These are phyloP conservation scores for Tanytarsus gracilentus DNA, from an alignment of 2,888 invertebrate species.

Conservation along the genomic window DNA sequence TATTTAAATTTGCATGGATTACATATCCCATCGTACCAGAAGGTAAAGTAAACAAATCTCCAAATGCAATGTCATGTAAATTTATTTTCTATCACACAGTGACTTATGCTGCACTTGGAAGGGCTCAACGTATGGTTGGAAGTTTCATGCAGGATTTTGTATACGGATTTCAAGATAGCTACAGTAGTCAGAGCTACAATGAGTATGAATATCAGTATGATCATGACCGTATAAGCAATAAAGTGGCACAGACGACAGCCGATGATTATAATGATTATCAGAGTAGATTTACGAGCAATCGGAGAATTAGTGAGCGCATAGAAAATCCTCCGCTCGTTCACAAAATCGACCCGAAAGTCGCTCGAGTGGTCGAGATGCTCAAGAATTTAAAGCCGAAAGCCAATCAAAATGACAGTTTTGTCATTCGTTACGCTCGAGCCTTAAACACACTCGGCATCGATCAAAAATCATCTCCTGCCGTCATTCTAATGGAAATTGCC, in stretches of 20 bases:
- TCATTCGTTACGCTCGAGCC: neutral
- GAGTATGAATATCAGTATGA: too few relatives aligned
- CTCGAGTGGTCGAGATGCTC: too few relatives aligned
- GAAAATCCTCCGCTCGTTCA: too few relatives aligned
- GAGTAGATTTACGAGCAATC: neutral
- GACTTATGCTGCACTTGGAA: neutral
- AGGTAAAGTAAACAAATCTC: too few relatives aligned
- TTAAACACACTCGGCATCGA: too few relatives aligned
- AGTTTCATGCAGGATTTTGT: neutral
- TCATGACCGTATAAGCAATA: neutral
- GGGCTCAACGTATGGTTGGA: neutral
- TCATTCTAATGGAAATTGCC: too few relatives aligned
- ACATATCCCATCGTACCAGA: constrained; percentile 11
- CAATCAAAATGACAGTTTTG: constrained; percentile 2
- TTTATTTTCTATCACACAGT: too few relatives aligned
- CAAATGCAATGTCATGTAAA: too few relatives aligned
- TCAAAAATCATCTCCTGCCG: too few relatives aligned
- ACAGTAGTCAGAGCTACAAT: neutral
- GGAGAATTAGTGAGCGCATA: too few relatives aligned
- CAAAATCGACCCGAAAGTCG: too few relatives aligned
- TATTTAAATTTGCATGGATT: constrained; percentile 7
- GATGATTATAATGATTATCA: constrained; percentile 12
- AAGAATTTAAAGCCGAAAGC: neutral
- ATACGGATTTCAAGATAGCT: neutral
- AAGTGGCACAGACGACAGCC: neutral